These are phyloP conservation scores for Spicauda simplicius DNA, from an alignment of 2,888 invertebrate genomes.

Conservation along the genomic window DNA sequence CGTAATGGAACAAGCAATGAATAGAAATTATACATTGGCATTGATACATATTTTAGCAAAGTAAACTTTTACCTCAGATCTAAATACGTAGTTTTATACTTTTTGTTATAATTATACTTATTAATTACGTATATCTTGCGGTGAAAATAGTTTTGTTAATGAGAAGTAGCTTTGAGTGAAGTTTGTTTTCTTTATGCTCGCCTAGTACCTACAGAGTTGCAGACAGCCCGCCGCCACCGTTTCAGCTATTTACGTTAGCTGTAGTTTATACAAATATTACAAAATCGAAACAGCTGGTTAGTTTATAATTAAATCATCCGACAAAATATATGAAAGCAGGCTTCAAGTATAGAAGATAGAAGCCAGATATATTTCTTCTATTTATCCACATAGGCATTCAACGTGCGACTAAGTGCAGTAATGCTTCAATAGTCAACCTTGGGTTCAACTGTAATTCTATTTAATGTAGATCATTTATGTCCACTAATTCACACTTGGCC, in stretches of 20 bases:
- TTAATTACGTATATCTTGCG: slow-evolving; percentile 5
- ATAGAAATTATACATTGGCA: no score
- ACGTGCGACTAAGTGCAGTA: no score
- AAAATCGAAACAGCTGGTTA: slow-evolving; percentile 1
- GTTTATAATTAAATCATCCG: neutral
- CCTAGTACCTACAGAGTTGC: slow-evolving; percentile 40
- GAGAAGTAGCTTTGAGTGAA: neutral
- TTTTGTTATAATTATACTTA: slow-evolving; percentile 16
- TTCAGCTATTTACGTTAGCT: neutral
- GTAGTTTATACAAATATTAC: neutral
- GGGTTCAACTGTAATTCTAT: no score
- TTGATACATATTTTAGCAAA: no score
- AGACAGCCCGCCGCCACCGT: slow-evolving; percentile 46
- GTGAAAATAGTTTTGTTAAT: slow-evolving; percentile 11
- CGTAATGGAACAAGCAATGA: neutral
- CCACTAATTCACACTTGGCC: no score
- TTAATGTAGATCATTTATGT: no score
- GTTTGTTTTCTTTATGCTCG: slow-evolving; percentile 33
- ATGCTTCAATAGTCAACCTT: no score
- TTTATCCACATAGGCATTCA: no score
- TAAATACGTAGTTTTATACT: neutral
- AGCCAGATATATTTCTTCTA: neutral
- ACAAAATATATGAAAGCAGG: neutral
- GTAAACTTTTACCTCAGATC: no score
- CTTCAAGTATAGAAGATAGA: neutral